Conservation (phyloP, 2,113 vertebrate genomes). For the Malurus cyaneus region DNA sequence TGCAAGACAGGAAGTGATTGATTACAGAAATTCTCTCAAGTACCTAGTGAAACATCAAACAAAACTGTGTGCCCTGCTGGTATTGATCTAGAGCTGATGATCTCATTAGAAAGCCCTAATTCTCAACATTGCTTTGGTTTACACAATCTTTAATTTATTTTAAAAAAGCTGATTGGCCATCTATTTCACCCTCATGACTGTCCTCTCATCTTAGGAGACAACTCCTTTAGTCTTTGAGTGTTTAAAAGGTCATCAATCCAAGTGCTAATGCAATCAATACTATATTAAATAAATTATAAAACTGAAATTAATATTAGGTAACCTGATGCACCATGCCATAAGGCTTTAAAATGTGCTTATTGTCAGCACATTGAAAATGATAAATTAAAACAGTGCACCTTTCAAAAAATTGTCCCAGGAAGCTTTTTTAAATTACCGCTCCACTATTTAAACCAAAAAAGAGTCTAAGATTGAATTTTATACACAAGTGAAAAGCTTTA, state of each 20-base stretch:
- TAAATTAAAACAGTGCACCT: slow-evolving; percentile 16
- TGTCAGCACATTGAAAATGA: slow-evolving; percentile 56
- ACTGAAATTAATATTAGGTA: slow-evolving; percentile 74
- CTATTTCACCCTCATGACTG: slow-evolving; percentile 28
- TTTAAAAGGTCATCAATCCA: slow-evolving; percentile 75
- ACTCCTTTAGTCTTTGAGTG: slow-evolving; percentile 41
- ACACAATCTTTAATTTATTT: slow-evolving; percentile 46
- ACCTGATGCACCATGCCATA: slow-evolving; percentile 33
- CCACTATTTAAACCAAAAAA: neutral
- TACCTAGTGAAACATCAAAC: slow-evolving; percentile 22
- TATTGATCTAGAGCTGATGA: slow-evolving; percentile 47
- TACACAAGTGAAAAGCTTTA: neutral
- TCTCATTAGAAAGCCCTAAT: slow-evolving; percentile 53
- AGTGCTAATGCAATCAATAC: slow-evolving; percentile 75
- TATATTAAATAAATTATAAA: slow-evolving; percentile 73
- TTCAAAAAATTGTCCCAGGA: slow-evolving; percentile 14
- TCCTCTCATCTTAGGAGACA: neutral
- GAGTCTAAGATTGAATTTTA: neutral
- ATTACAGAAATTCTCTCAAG: slow-evolving; percentile 39
- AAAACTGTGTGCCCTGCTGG: neutral
- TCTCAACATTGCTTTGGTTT: slow-evolving; percentile 31
- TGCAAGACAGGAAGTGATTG: slow-evolving; percentile 12
- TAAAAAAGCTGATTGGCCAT: slow-evolving; percentile 57
- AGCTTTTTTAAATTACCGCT: slow-evolving; percentile 15
- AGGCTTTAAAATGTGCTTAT: slow-evolving; percentile 41